Evolutionary conservation across 2,888 invertebrate species (phyloP), one percentile per base, ranked within the genome.

Genomic region (Meandrusa payeni): DNA sequence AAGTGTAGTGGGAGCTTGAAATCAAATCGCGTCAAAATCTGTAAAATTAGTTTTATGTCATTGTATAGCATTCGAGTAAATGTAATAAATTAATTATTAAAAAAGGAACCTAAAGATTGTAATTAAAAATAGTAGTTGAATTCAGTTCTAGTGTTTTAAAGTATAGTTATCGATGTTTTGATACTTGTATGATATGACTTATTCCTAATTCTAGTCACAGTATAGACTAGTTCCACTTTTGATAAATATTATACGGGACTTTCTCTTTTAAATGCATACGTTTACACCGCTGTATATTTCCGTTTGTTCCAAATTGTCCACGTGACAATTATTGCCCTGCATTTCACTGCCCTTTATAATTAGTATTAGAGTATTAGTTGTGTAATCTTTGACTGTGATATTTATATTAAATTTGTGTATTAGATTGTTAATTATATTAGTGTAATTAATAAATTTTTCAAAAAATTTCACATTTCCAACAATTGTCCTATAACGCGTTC

Each of bases 301-400:
- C 46, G 32, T 26, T 51, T 49, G 43, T 51, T 46, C 11, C 9
- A 9, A 27, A 31, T 46, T 44, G 41, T 49, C 42, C 9, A n/a
- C 32, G 22, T 23, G 29, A 13, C 41, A 24, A 48, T 50, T 58
- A 62, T 60, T 64, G 61, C 65, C 66, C 67, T 68, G 70, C 70
- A 74, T 78, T 72, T 76, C 76, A 85, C 83, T 87, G 86, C 85
- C 86, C 81, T 81, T 74, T 73, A 74, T 61, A 60, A 65, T 69
- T 82, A 80, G 78, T 64, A 48, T 58, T 77, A 76, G 66, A 63
- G 61, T 55, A 62, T 82, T 85, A 86, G 85, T 78, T 80, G 63
- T 80, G 68, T 82, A 80, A 85, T 77, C 74, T 80, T 82, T 79
- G 85, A 85, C 86, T 87, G 86, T 87, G 86, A 87, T 87, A 87